phyloP scores from a whole-genome alignment of 1,140 invertebrate species.

The Zaprionus kolodkinae region DNA sequence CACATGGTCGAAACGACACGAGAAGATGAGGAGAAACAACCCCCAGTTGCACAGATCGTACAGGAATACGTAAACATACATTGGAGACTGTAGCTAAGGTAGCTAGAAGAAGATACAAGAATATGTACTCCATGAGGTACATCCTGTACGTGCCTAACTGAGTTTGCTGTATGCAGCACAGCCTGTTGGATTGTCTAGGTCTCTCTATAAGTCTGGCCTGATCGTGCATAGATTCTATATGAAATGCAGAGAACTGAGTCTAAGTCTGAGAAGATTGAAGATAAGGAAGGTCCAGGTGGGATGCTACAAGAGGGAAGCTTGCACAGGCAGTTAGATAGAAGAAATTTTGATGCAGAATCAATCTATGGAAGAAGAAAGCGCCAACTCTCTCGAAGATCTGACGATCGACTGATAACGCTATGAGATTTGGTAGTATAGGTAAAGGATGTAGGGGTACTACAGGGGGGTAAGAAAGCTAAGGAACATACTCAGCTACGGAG shows the following conservation, averaged over 20 bases:
- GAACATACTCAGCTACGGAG: too few species aligned
- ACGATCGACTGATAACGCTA: too few species aligned
- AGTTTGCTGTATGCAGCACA: not conserved
- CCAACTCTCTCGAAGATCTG: too few species aligned
- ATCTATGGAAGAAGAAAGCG: too few species aligned
- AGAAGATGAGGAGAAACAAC: conserved; percentile 1
- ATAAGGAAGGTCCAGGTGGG: too few species aligned
- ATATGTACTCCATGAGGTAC: not conserved
- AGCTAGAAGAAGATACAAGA: not conserved
- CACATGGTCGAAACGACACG: conserved; percentile 41
- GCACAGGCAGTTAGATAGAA: too few species aligned
- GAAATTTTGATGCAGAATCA: too few species aligned
- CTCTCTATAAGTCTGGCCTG: not conserved
- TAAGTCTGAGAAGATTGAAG: too few species aligned
- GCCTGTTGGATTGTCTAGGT: too few species aligned
- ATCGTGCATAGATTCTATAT: not conserved
- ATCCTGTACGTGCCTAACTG: not conserved
- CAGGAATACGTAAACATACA: conserved; percentile 20
- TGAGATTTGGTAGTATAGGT: too few species aligned
- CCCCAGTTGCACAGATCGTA: conserved; percentile 24
- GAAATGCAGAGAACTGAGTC: not conserved
- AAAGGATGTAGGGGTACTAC: too few species aligned
- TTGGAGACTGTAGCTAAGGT: not conserved
- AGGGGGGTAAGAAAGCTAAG: not conserved
- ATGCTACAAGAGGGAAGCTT: too few species aligned